A percentile compares a stretch with the other conserved stretches of the same genome.
Conservation (phyloP, 1,140 invertebrate genomes). For the Piezodorus guildinii region DNA sequence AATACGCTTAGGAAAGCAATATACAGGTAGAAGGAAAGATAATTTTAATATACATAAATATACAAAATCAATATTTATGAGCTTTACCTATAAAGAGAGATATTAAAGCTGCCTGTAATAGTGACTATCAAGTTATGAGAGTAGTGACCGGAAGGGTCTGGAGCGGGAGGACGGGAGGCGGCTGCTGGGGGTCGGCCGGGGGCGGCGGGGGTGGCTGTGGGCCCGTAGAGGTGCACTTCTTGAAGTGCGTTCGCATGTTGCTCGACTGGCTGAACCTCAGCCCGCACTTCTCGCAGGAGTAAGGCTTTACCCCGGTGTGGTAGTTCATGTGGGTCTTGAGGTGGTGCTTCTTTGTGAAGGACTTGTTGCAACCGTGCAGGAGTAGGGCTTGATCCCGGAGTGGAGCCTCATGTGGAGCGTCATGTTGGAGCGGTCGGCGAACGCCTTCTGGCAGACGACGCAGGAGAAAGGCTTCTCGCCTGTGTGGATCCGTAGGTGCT, state of each 20-base stretch:
- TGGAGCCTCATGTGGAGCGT: constrained; percentile 64
- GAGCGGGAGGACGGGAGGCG: not conserved
- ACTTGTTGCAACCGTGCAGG: constrained; percentile 73
- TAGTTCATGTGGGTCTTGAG: constrained; percentile 53
- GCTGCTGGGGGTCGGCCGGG: not conserved
- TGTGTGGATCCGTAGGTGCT: constrained; percentile 63
- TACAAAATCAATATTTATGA: too few relatives aligned
- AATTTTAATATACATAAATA: too few relatives aligned
- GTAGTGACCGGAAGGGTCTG: not conserved
- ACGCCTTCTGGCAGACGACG: constrained; percentile 54
- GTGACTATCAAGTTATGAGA: not conserved
- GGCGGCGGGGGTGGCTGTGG: not conserved
- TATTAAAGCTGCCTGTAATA: too few relatives aligned
- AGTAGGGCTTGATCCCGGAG: constrained; percentile 74
- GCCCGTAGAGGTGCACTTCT: constrained; percentile 26
- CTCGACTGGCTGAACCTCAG: constrained; percentile 40
- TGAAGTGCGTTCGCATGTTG: constrained; percentile 31
- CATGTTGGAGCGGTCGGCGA: constrained; percentile 73
- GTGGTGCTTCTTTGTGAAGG: constrained; percentile 77
- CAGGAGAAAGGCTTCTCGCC: constrained; percentile 65
- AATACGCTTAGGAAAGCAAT: too few relatives aligned
- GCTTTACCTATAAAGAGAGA: too few relatives aligned
- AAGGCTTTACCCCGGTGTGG: constrained; percentile 44
- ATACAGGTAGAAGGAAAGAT: too few relatives aligned
- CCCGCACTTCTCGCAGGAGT: constrained; percentile 37